A percentile compares a stretch with the other conserved stretches of the same genome.
phyloP scores from a whole-genome alignment of 1,140 invertebrate genomes.

The Ceratitis capitata region DNA sequence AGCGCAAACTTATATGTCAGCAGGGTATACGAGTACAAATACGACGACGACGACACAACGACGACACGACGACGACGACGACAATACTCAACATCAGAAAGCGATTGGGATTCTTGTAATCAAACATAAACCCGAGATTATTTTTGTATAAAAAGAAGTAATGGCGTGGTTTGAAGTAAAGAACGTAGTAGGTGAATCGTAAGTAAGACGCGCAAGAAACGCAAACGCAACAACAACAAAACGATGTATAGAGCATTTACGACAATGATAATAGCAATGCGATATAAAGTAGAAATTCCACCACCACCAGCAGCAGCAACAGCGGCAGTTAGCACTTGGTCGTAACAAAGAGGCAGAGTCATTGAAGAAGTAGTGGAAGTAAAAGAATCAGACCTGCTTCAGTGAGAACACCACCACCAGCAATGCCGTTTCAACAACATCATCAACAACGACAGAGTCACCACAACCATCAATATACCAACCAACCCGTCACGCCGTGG shows the following conservation, averaged over 20 bases:
- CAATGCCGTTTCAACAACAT: too few relatives aligned
- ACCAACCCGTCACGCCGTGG: background rate
- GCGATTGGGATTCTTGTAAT: conserved; percentile 5
- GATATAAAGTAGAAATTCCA: conserved; percentile 1
- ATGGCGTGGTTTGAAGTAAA: conserved; percentile 17
- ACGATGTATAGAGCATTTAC: conserved; percentile 23
- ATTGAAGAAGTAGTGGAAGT: background rate
- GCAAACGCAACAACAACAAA: background rate
- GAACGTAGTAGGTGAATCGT: background rate
- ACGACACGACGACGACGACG: too few relatives aligned
- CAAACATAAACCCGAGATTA: conserved; percentile 29
- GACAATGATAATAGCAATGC: conserved; percentile 21
- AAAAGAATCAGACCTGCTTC: background rate
- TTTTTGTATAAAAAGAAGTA: background rate
- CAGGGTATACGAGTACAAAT: background rate
- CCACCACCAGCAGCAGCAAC: background rate
- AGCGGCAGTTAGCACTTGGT: background rate
- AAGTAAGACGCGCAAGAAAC: background rate
- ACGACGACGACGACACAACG: too few relatives aligned
- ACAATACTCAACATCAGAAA: background rate
- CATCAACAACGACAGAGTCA: background rate
- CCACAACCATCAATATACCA: background rate
- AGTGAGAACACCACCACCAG: conserved; percentile 13
- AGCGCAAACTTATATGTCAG: background rate
- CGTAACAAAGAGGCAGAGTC: background rate